Evolutionary conservation across 37 sponge, comb jelly and placozoan species (phyloP), one percentile per base, ranked within the genome.

Genomic region (Dysidea cf. avara): DNA sequence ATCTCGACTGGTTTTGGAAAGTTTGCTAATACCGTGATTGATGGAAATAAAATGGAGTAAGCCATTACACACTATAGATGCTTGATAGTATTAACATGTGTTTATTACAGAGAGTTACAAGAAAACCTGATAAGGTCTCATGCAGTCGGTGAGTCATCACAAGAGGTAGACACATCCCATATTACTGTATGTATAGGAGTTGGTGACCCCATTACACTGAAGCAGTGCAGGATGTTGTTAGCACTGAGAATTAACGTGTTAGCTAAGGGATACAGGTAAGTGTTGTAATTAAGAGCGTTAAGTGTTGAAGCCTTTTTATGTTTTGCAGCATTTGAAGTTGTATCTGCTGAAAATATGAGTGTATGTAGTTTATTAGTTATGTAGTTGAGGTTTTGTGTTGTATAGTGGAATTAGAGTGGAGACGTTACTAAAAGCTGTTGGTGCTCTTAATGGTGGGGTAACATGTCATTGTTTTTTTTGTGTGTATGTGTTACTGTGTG

Each of bases 1-100:
- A 56, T 96, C 53, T 88, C 76, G 9, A 96, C 96, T 20, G 96
- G 96, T 3, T 96, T 96, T 74, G 96, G 96, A 7, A 88, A 81
- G 61, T 96, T 96, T 81, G 93, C 93, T 13, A 77, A 25, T 4
- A 89, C 87, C 37, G 39, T 62, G 6, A 82, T 96, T n/a, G 43
- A 84, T 1, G 31, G 31, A 31, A 69, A 68, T 14, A 82, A 86
- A 28, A 56, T 86, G n/a, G 48, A 25, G 92, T 92, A 66, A 75
- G 80, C 13, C 13, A 1, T 2, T 32, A 20, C n/a, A 11, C 9
- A 58, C 9, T 39, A 66, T 25, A 46, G n/a, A 82, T 16, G 26
- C 51, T 61, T 61, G 5, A 2, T 51, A 34, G 18, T 32, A 64
- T 26, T 18, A 2, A 38, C 9, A 43, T 43, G 46, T 43, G 9